phyloP scores from a whole-genome alignment of 2,113 vertebrate genomes.

The Tringa solitaria region DNA sequence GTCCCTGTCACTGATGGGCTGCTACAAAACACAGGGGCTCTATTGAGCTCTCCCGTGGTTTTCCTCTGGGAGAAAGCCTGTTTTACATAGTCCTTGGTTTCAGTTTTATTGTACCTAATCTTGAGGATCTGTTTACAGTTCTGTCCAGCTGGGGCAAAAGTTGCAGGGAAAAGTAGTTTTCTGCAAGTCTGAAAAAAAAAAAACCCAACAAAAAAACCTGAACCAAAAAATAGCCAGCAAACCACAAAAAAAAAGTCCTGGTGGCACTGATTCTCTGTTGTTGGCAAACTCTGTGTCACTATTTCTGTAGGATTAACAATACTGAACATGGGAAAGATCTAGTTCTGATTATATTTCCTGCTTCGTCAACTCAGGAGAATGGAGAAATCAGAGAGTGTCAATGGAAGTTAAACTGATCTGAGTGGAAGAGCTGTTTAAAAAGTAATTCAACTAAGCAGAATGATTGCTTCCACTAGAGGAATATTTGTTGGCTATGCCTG shows the following conservation, averaged over 20 bases:
- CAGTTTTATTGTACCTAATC: neutral
- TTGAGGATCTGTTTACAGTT: neutral
- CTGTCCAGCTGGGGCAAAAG: neutral
- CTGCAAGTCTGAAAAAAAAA: neutral
- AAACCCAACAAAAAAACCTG: neutral
- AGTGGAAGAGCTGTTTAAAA: neutral
- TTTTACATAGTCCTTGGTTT: neutral
- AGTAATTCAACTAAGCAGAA: neutral
- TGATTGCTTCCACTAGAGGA: neutral
- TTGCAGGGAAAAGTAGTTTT: neutral
- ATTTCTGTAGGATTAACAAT: neutral
- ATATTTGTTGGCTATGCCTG: neutral
- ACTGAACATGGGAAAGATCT: neutral
- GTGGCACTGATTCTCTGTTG: neutral
- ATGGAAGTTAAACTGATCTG: neutral
- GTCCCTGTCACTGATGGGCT: neutral
- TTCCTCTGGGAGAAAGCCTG: neutral
- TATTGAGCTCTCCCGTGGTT: neutral
- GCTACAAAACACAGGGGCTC: neutral
- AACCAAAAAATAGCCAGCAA: neutral
- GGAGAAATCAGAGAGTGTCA: neutral
- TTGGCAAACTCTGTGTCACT: neutral
- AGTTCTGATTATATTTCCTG: constrained; percentile 27
- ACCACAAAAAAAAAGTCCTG: neutral
- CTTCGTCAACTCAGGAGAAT: neutral